phyloP scores from a whole-genome alignment of 2,113 vertebrate species.

The Polypterus senegalus region DNA sequence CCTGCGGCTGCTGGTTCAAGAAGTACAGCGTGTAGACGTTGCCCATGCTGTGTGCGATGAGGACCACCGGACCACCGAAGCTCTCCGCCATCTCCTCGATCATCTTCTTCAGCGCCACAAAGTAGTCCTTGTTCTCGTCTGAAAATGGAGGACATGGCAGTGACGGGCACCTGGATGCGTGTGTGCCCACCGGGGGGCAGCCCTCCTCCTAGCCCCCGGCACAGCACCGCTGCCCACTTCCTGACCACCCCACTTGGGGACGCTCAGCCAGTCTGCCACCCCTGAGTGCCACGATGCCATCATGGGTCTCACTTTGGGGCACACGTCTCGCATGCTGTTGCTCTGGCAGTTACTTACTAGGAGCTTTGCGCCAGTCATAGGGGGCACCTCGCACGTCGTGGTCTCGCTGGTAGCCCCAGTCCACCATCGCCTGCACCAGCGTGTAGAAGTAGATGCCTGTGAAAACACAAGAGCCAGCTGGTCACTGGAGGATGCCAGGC shows the following conservation, averaged over 20 bases:
- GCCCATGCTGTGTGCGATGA: slow-evolving; percentile 96
- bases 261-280: too few species aligned
- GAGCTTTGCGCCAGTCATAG: slow-evolving; percentile 93
- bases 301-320: neutral
- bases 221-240: too few species aligned
- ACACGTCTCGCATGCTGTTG: neutral
- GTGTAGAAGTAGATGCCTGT: slow-evolving; percentile 88
- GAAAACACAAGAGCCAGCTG: neutral
- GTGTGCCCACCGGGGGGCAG: too few species aligned
- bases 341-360: slow-evolving; percentile 61
- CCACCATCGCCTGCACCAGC: slow-evolving; percentile 74
- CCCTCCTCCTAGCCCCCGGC: too few species aligned
- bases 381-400: slow-evolving; percentile 80
- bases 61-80: slow-evolving; percentile 69
- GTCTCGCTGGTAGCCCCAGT: slow-evolving; percentile 79
- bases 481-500: too few species aligned
- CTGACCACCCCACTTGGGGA: too few species aligned
- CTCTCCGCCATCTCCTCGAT: slow-evolving; percentile 79
- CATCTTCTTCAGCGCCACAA: slow-evolving; percentile 72
- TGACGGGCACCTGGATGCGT: too few species aligned
- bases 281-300: too few species aligned
- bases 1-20: slow-evolving; percentile 79
- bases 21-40: slow-evolving; percentile 95
- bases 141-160: slow-evolving; percentile 4
- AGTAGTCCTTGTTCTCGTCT: slow-evolving; percentile 89